Conservation (phyloP, 2,797 vertebrate genomes). For the Argentina silus region DNA sequence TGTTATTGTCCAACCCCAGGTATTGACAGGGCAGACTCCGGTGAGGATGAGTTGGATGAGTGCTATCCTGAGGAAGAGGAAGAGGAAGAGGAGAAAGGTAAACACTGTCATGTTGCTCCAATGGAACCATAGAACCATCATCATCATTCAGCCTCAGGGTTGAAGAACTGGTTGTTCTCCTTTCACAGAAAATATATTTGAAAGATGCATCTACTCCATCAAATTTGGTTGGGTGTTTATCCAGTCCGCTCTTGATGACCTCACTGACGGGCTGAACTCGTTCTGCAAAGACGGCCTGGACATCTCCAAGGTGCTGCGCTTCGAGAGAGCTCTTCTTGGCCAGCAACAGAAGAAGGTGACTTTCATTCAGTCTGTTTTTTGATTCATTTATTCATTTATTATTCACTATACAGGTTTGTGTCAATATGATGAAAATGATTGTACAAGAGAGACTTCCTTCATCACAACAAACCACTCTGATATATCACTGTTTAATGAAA, state of each 20-base stretch:
- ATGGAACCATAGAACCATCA: too few species aligned
- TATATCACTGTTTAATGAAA: too few species aligned
- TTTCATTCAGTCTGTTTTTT: background rate
- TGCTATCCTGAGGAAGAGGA: slow-evolving; percentile 49
- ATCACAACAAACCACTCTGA: too few species aligned
- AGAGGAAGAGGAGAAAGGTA: slow-evolving; percentile 70
- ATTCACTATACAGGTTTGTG: background rate
- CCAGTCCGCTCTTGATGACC: slow-evolving; percentile 68
- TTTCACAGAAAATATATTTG: slow-evolving; percentile 69
- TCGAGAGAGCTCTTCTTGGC: slow-evolving; percentile 67
- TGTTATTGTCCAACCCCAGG: slow-evolving; percentile 53
- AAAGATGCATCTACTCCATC: slow-evolving; percentile 61
- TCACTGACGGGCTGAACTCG: slow-evolving; percentile 63
- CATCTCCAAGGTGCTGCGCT: slow-evolving; percentile 73
- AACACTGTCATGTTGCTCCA: slow-evolving; percentile 3
- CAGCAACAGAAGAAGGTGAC: slow-evolving; percentile 77
- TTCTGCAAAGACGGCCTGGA: slow-evolving; percentile 74
- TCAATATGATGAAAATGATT: too few species aligned
- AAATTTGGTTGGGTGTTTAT: slow-evolving; percentile 73
- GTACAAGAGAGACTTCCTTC: background rate
- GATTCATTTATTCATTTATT: background rate
- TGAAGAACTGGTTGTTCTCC: background rate
- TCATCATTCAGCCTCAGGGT: too few species aligned
- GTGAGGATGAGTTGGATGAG: slow-evolving; percentile 75
- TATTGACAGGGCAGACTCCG: slow-evolving; percentile 67